These are phyloP conservation scores for Brevimyrus niger DNA, from an alignment of 2,113 vertebrate genomes.

Conservation along the genomic window DNA sequence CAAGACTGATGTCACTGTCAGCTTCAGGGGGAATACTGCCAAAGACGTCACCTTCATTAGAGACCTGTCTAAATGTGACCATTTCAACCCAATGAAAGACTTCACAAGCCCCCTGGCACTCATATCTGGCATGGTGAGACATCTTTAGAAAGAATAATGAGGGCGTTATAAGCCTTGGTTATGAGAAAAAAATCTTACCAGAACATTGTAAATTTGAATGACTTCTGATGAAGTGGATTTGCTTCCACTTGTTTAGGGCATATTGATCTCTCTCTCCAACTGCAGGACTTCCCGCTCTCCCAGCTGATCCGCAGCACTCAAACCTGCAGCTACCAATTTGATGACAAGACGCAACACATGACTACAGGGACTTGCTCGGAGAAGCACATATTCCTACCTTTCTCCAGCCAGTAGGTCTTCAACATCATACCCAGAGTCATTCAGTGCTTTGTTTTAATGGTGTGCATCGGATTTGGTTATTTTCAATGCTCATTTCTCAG, in stretches of 20 bases:
- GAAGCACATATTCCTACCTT: slow-evolving; percentile 75
- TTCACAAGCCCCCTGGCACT: slow-evolving; percentile 76
- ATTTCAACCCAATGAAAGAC: slow-evolving; percentile 59
- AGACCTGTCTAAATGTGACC: slow-evolving; percentile 67
- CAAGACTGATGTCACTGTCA: slow-evolving; percentile 60
- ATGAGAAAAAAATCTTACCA: neutral
- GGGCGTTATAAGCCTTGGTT: neutral
- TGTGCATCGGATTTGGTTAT: neutral
- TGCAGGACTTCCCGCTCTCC: slow-evolving; percentile 64
- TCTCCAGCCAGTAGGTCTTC: slow-evolving; percentile 67
- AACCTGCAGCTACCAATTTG: slow-evolving; percentile 75
- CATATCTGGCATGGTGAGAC: slow-evolving; percentile 71
- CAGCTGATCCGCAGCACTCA: slow-evolving; percentile 74
- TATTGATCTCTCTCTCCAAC: slow-evolving; percentile 10
- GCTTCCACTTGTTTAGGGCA: neutral
- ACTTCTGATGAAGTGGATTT: neutral
- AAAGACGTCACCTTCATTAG: slow-evolving; percentile 69
- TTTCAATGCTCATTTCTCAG: neutral
- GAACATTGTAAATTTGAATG: neutral
- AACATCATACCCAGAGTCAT: neutral
- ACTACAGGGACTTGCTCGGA: slow-evolving; percentile 70
- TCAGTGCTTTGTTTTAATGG: neutral
- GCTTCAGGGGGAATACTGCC: slow-evolving; percentile 56
- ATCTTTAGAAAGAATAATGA: neutral
- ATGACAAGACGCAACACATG: slow-evolving; percentile 71